Conservation (phyloP, 1,140 invertebrate genomes). For the Pogonus chalceus region DNA sequence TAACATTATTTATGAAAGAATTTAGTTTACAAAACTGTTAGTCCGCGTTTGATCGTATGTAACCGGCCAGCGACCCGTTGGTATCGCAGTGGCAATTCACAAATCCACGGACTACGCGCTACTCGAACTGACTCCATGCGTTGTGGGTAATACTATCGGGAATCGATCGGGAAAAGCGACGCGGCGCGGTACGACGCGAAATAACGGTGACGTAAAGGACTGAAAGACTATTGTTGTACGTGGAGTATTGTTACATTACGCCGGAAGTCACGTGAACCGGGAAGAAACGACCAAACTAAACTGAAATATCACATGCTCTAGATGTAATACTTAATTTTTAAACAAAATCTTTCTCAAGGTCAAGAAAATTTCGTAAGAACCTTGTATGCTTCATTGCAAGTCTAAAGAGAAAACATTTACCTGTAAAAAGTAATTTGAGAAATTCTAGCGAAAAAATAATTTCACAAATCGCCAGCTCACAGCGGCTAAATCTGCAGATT, state of each 20-base stretch:
- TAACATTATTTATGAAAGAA: too few relatives aligned
- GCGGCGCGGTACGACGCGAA: too few relatives aligned
- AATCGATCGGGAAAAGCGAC: too few relatives aligned
- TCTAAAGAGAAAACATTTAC: neutral
- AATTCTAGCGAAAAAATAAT: constrained; percentile 14
- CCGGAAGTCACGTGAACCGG: neutral
- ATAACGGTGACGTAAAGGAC: too few relatives aligned
- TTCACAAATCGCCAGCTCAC: constrained; percentile 17
- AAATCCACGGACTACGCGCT: too few relatives aligned
- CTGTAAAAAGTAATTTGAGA: constrained; percentile 15
- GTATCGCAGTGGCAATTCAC: too few relatives aligned
- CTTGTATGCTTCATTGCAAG: neutral
- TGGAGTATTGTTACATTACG: neutral
- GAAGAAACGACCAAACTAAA: neutral
- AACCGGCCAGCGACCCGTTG: too few relatives aligned
- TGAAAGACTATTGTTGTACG: neutral
- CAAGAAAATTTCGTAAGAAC: neutral
- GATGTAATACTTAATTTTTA: neutral
- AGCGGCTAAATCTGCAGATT: constrained; percentile 14
- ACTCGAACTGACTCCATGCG: too few relatives aligned
- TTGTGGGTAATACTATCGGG: too few relatives aligned
- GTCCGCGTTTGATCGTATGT: too few relatives aligned
- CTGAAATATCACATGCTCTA: neutral
- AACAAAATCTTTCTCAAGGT: neutral
- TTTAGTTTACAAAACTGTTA: too few relatives aligned